Evolutionary conservation across 2,797 vertebrate genomes (phyloP).

Genomic region (Myiothlypis chrysogaster): DNA sequence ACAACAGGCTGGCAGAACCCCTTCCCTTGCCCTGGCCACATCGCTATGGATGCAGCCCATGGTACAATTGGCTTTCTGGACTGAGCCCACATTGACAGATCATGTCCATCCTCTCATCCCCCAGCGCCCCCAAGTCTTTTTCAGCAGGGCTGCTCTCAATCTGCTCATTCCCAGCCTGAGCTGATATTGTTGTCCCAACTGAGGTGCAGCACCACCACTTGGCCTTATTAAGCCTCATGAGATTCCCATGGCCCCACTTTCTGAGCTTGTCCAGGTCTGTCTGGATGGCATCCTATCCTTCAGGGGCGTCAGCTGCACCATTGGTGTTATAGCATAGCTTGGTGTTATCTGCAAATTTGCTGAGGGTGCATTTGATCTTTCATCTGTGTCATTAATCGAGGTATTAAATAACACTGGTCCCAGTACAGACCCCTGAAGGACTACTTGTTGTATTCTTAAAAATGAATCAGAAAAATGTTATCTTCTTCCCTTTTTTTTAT

Average conservation of each 20-base stretch:
- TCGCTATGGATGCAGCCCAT: background rate
- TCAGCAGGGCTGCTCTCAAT: accelerated
- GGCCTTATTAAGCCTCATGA: background rate
- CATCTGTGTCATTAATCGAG: background rate
- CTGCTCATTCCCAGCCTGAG: background rate
- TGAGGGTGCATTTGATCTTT: background rate
- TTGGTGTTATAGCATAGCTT: background rate
- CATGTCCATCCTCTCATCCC: background rate
- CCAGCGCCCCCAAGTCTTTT: background rate
- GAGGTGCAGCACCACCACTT: background rate
- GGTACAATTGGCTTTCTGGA: too few species aligned
- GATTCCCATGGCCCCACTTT: background rate
- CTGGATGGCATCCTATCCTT: background rate
- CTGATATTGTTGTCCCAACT: background rate
- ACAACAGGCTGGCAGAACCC: background rate
- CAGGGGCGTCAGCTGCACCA: background rate
- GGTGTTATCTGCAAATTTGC: background rate
- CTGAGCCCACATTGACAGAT: background rate
- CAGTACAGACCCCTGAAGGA: background rate
- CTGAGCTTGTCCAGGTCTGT: background rate
- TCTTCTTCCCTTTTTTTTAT: background rate
- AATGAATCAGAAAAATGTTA: background rate
- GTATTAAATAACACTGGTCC: background rate
- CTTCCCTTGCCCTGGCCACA: background rate
- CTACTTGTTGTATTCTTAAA: background rate